A percentile compares a stretch with the other conserved stretches of the same genome.
Conservation (phyloP, 2,113 vertebrate species). For the Phoxinus phoxinus region DNA sequence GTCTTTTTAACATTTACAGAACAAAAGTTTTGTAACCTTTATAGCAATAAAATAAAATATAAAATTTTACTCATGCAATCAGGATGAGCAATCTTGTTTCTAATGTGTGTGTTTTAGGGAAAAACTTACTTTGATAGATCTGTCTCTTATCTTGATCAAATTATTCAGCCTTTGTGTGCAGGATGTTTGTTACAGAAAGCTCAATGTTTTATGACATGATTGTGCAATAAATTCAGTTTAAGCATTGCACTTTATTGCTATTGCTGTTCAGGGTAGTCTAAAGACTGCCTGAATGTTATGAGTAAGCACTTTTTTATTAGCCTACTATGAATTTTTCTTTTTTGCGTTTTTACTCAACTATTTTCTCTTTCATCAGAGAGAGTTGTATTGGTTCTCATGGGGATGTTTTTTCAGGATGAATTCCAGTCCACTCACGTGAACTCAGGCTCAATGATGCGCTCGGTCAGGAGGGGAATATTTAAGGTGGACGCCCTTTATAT, state of each 20-base stretch:
- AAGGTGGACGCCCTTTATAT: slow-evolving; percentile 18
- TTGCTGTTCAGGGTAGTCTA: not conserved
- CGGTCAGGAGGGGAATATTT: not conserved
- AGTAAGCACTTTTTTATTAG: not conserved
- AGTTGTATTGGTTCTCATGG: not conserved
- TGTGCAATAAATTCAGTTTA: slow-evolving; percentile 2
- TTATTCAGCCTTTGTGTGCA: not conserved
- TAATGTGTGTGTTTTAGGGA: no score
- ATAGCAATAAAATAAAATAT: not conserved
- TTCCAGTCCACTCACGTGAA: slow-evolving; percentile 49
- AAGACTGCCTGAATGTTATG: not conserved
- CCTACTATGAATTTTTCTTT: not conserved
- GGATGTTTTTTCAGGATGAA: slow-evolving; percentile 38
- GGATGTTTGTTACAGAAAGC: not conserved
- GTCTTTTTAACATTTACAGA: not conserved
- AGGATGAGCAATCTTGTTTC: not conserved
- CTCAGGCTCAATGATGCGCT: not conserved
- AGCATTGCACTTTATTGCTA: not conserved
- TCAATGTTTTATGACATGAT: not conserved
- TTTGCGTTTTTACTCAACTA: not conserved
- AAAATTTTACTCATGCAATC: no score
- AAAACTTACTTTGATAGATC: not conserved
- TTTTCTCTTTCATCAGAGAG: not conserved
- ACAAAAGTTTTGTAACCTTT: not conserved
- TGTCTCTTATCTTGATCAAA: not conserved